Evolutionary conservation across 2,113 vertebrate species (phyloP).

Genomic region (Clarias macrocephalus): DNA sequence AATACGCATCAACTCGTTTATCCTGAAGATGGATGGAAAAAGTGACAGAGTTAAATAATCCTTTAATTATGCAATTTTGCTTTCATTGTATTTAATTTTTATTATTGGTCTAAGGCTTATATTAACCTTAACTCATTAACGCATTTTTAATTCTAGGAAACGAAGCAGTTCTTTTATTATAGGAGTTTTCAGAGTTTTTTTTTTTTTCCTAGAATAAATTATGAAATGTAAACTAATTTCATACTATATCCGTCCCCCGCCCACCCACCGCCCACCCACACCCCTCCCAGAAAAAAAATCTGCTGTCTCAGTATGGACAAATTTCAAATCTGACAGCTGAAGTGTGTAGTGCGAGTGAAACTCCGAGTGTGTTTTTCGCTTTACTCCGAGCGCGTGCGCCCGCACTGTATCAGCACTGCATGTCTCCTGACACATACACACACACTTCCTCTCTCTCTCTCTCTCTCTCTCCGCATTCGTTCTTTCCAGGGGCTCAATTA

Average conservation of each 20-base stretch:
- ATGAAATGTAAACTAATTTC: not conserved
- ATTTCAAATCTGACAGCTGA: not conserved
- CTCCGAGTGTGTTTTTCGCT: not conserved
- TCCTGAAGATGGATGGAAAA: no score
- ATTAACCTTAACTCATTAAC: not conserved
- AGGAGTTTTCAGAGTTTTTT: not conserved
- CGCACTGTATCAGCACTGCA: not conserved
- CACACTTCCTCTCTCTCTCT: conserved; percentile 38
- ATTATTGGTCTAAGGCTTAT: no score
- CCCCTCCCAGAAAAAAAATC: no score
- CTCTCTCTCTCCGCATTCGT: conserved; percentile 39
- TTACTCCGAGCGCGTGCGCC: not conserved
- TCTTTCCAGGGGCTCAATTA: conserved; percentile 75
- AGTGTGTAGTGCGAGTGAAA: not conserved
- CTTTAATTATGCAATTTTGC: no score
- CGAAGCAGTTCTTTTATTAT: not conserved
- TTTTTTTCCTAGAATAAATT: not conserved
- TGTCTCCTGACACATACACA: conserved; percentile 9
- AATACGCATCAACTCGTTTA: no score
- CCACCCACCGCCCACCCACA: no score
- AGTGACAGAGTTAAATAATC: not conserved
- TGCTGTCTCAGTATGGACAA: not conserved
- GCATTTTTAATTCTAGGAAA: not conserved
- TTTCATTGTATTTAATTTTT: not conserved
- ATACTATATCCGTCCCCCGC: not conserved